phyloP scores from a whole-genome alignment of 2,113 vertebrate species.

The Anhinga rufa region DNA sequence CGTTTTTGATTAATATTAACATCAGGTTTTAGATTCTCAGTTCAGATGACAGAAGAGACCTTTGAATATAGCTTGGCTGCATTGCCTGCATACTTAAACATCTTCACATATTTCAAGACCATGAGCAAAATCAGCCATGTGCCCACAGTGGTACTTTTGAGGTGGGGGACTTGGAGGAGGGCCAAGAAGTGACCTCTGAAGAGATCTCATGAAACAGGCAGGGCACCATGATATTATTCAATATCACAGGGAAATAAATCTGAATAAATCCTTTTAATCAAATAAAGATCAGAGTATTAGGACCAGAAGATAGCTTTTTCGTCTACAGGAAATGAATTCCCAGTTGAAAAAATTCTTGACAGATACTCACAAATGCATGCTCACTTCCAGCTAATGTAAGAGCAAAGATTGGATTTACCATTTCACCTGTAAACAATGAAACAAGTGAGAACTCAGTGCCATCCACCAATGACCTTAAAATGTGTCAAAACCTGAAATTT shows the following conservation, averaged over 20 bases:
- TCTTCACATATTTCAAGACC: not conserved
- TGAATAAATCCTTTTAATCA: conserved; percentile 56
- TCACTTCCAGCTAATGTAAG: conserved; percentile 13
- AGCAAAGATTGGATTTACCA: conserved; percentile 1
- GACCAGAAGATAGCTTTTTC: conserved; percentile 13
- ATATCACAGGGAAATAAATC: conserved; percentile 40
- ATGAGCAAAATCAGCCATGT: not conserved
- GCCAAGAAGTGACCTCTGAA: not conserved
- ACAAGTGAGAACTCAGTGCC: conserved; percentile 3
- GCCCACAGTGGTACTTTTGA: not conserved
- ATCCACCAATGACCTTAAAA: not conserved
- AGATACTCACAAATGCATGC: not conserved
- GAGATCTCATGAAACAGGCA: not conserved
- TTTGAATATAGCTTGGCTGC: conserved; percentile 27
- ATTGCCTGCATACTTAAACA: conserved; percentile 45
- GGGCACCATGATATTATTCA: not conserved
- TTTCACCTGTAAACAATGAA: conserved; percentile 55
- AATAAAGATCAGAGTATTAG: conserved; percentile 51
- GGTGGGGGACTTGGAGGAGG: not conserved
- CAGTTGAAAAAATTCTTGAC: not conserved
- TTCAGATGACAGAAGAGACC: conserved; percentile 22
- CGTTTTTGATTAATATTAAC: conserved; percentile 49
- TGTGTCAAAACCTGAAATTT: conserved; percentile 37
- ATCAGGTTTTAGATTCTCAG: conserved; percentile 33
- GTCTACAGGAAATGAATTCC: conserved; percentile 29